phyloP scores from a whole-genome alignment of 37 sponge, comb jelly and placozoan species.

The Chondrosia reniformis region DNA sequence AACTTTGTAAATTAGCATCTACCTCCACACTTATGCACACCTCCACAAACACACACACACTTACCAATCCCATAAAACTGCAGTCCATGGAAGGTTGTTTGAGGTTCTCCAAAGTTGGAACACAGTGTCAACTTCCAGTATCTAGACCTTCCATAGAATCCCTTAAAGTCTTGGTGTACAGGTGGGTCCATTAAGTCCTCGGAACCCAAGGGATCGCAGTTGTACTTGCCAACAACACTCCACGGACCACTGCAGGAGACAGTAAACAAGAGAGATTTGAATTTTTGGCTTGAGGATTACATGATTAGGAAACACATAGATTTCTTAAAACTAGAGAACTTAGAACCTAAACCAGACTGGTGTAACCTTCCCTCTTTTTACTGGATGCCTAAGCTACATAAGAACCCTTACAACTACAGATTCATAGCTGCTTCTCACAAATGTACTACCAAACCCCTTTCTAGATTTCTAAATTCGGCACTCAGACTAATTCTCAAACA shows the following conservation, averaged over 20 bases:
- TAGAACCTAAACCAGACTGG: no score
- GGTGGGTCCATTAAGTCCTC: constrained; percentile 50
- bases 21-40: background rate
- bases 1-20: background rate
- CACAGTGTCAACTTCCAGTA: constrained; percentile 62
- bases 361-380: no score
- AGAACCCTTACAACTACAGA: no score
- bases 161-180: constrained; percentile 71
- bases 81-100: constrained; percentile 48
- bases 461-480: no score
- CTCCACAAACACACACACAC: background rate
- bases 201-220: constrained; percentile 54
- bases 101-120: constrained; percentile 69
- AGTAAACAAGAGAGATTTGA: constrained; percentile 36
- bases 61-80: constrained; percentile 87
- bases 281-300: no score
- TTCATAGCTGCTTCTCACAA: no score
- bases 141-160: constrained; percentile 69
- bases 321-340: no score
- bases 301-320: no score
- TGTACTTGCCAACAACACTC: constrained; percentile 59
- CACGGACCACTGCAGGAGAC: constrained; percentile 68
- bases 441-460: no score
- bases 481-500: no score
- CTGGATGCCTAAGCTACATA: no score